Evolutionary conservation across 2,888 invertebrate species (phyloP).

Genomic region (Oegoconia quadripuncta): DNA sequence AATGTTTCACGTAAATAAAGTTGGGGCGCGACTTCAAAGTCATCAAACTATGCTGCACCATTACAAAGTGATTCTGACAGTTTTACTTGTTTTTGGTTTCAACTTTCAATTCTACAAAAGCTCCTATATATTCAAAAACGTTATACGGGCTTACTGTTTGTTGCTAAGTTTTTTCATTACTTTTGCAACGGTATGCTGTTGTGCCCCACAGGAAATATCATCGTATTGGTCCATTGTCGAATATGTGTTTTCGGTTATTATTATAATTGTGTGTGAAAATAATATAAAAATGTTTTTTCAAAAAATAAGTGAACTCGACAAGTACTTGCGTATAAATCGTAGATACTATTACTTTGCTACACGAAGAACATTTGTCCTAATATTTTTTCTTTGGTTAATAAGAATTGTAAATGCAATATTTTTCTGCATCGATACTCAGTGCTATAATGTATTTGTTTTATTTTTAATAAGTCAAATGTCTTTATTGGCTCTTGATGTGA

Average conservation of each 20-base stretch:
- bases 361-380: slow-evolving; percentile 32
- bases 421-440: slow-evolving; percentile 38
- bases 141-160: slow-evolving; percentile 39
- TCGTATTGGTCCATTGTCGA: slow-evolving; percentile 53
- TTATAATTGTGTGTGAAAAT: slow-evolving; percentile 41
- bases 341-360: slow-evolving; percentile 33
- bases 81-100: slow-evolving; percentile 51
- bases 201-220: slow-evolving; percentile 31
- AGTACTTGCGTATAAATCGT: slow-evolving; percentile 42
- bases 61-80: slow-evolving; percentile 40
- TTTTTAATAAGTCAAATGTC: slow-evolving; percentile 46
- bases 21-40: slow-evolving; percentile 16
- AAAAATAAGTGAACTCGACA: slow-evolving; percentile 40
- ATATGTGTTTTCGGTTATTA: slow-evolving; percentile 39
- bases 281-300: slow-evolving; percentile 37
- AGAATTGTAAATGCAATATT: slow-evolving; percentile 40
- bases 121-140: slow-evolving; percentile 24
- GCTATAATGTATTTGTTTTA: slow-evolving; percentile 30
- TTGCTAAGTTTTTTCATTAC: slow-evolving; percentile 31
- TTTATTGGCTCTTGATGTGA: slow-evolving; percentile 52
- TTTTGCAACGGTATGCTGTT: slow-evolving; percentile 41
- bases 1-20: slow-evolving; percentile 26
- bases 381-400: slow-evolving; percentile 37
- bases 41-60: slow-evolving; percentile 25
- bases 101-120: slow-evolving; percentile 46